Percentiles rank a stretch among this genome's conserved stretches.
Conservation (phyloP, 2,797 vertebrate genomes). For the Danionella dracula region DNA sequence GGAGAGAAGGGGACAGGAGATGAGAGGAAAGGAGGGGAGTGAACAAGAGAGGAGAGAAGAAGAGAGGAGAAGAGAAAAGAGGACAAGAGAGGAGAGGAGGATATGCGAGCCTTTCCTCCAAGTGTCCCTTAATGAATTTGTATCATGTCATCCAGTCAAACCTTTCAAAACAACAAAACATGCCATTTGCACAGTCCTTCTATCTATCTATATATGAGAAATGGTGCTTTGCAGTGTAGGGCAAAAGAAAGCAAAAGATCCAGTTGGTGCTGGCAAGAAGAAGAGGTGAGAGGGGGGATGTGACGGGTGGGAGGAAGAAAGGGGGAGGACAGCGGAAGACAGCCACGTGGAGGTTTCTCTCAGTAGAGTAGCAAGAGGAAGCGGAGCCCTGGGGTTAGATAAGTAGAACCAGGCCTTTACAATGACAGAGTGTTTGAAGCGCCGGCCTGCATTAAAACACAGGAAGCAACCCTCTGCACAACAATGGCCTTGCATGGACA, state of each 20-base stretch:
- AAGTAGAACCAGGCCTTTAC: conserved; percentile 69
- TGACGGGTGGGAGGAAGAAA: background rate
- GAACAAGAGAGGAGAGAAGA: too few relatives aligned
- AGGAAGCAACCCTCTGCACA: conserved; percentile 45
- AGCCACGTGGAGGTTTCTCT: conserved; percentile 40
- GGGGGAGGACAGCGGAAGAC: conserved; percentile 30
- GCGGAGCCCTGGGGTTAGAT: conserved; percentile 65
- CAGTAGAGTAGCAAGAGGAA: conserved; percentile 59
- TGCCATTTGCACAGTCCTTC: too few relatives aligned
- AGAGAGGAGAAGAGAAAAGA: too few relatives aligned
- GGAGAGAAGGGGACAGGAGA: too few relatives aligned
- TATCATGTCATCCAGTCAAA: too few relatives aligned
- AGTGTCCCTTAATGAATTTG: too few relatives aligned
- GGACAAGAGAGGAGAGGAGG: too few relatives aligned
- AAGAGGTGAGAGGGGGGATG: background rate
- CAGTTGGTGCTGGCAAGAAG: conserved; percentile 20
- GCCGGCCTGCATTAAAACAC: conserved; percentile 58
- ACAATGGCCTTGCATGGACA: conserved; percentile 47
- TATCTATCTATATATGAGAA: background rate
- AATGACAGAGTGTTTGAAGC: conserved; percentile 58
- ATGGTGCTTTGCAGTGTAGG: conserved; percentile 10
- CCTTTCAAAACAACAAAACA: too few relatives aligned
- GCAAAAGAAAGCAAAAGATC: conserved; percentile 12
- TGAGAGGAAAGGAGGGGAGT: too few relatives aligned
- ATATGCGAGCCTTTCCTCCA: too few relatives aligned